phyloP scores from a whole-genome alignment of 2,797 vertebrate genomes.

The Ctenosaura bakeri region DNA sequence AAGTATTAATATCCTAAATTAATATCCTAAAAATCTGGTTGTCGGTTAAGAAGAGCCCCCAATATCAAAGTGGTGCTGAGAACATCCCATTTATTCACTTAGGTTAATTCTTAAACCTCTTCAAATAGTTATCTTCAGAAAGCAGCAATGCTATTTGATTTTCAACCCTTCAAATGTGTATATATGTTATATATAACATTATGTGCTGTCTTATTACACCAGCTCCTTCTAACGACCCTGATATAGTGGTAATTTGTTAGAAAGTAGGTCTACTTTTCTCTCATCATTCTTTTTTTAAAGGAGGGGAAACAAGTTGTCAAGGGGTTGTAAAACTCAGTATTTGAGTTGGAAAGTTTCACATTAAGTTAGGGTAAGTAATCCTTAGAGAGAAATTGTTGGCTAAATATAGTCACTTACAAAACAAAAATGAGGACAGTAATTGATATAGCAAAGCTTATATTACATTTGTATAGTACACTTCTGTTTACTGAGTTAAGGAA shows the following conservation, averaged over 20 bases:
- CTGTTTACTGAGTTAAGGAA: not conserved
- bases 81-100: slow-evolving; percentile 5
- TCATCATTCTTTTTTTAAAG: not conserved
- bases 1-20: not conserved
- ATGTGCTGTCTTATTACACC: not conserved
- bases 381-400: not conserved
- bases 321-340: not conserved
- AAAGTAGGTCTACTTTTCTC: not conserved
- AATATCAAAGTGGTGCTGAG: not conserved
- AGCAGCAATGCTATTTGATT: not conserved
- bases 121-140: slow-evolving; percentile 12
- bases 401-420: not conserved
- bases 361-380: not conserved
- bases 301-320: not conserved
- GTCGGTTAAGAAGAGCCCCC: slow-evolving; percentile 7
- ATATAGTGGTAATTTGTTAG: not conserved
- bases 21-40: slow-evolving; percentile 11
- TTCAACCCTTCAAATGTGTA: not conserved
- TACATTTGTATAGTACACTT: not conserved
- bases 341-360: not conserved
- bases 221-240: not conserved
- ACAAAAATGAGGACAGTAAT: not conserved
- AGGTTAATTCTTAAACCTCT: not conserved
- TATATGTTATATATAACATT: not conserved
- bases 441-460: not conserved